Conservation (phyloP, 2,113 vertebrate genomes). For the Mormoops blainvillei region DNA sequence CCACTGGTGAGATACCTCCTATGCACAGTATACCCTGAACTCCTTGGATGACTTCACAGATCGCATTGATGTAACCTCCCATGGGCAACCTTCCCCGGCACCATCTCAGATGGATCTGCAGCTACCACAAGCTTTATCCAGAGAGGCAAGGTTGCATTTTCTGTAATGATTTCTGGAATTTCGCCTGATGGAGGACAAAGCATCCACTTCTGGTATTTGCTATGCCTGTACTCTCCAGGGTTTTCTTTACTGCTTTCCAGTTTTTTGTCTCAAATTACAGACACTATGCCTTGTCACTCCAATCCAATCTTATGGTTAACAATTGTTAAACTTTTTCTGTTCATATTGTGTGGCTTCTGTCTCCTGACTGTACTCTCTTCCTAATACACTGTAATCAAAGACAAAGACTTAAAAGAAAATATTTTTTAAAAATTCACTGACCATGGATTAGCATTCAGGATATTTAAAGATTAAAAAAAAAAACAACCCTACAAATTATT, state of each 20-base stretch:
- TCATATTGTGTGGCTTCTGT: background rate
- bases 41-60: background rate
- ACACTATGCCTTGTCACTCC: background rate
- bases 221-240: background rate
- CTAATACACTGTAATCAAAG: background rate
- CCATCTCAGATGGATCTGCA: background rate
- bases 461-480: background rate
- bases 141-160: background rate
- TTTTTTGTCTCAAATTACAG: background rate
- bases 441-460: background rate
- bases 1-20: too few species aligned
- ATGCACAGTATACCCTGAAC: background rate
- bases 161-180: background rate
- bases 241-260: background rate
- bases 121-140: background rate
- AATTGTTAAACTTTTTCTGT: background rate
- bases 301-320: background rate
- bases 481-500: background rate
- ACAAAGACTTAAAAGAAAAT: background rate
- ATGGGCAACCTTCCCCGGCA: background rate
- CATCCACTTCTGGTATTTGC: background rate
- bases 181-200: background rate
- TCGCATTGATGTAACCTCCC: background rate
- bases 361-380: background rate
- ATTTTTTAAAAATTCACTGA: too few species aligned